Base-by-base conservation (phyloP, 2,797 vertebrate species). In the Parambassis ranga region DNA sequence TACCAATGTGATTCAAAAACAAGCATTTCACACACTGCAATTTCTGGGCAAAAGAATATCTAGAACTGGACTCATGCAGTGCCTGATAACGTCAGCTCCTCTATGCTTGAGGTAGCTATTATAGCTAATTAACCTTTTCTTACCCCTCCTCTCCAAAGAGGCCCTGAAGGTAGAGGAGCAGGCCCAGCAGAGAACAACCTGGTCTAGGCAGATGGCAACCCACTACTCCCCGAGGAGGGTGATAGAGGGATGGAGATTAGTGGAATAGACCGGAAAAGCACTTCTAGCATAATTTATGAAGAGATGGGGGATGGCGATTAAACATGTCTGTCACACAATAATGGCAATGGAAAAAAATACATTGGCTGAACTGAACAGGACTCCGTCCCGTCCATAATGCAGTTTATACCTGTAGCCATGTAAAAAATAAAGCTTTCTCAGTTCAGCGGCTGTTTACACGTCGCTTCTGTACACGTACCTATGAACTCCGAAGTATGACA, bases 91-190 rank as follows among this genome's bases (percentile, higher is more conserved):
- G 22, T 35, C n/a, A 51, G 31, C 44, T 79, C 42, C 41, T 64
- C 59, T 42, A 43, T 55, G 47, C 65, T 55, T 30, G 69, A 64
- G 64, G 82, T 57, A 65, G 27, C 37, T 41, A 50, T 74, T 68
- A 78, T 66, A 73, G 49, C 59, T 83, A 82, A 84, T 85, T 88
- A 85, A 87, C 79, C 82, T 85, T 19, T 36, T 52, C 42, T n/a
- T 66, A 60, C 46, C 73, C 53, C 53, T 35, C n/a, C n/a, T 50
- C 71, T 69, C 49, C 49, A 62, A 38, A 47, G 58, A 71, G 24
- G 31, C 31, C 53, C 77, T 36, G 15, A 10, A 73, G 74, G 53
- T 58, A 51, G 62, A 72, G 33, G 24, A 63, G 48, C 24, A 47
- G 58, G 52, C 64, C 56, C 70, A 66, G 79, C 39, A 41, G 75